phyloP scores from a whole-genome alignment of 2,888 invertebrate genomes.

The Yponomeuta sedellus region DNA sequence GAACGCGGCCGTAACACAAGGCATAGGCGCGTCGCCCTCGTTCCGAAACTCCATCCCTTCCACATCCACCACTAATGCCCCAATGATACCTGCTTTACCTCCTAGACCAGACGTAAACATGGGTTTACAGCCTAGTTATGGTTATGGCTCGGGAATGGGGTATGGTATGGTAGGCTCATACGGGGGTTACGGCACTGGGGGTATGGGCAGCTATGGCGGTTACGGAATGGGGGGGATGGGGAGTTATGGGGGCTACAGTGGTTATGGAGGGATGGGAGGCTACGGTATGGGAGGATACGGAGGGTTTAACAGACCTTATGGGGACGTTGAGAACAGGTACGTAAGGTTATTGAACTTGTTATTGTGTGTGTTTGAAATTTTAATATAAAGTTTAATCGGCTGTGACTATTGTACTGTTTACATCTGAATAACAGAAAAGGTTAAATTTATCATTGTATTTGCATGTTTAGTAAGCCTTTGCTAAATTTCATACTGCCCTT shows the following conservation, averaged over 20 bases:
- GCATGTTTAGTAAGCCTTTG: neutral
- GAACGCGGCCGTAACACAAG: constrained; percentile 35
- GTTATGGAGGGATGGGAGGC: constrained; percentile 34
- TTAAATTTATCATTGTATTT: neutral
- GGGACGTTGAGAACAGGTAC: constrained; percentile 80
- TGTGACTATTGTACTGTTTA: neutral
- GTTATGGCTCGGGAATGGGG: constrained; percentile 36
- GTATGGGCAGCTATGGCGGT: constrained; percentile 37
- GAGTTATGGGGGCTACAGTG: constrained; percentile 25
- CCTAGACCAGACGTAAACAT: constrained; percentile 49
- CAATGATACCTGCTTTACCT: constrained; percentile 39
- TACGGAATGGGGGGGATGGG: constrained; percentile 28
- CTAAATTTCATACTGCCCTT: neutral
- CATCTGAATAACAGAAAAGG: neutral
- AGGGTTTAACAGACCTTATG: constrained; percentile 66
- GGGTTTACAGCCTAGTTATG: constrained; percentile 40
- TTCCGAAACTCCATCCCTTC: constrained; percentile 48
- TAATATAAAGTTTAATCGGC: neutral
- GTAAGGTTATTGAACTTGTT: constrained; percentile 15
- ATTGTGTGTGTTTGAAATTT: neutral
- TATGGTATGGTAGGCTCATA: constrained; percentile 31
- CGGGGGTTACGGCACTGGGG: constrained; percentile 32
- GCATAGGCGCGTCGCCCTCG: constrained; percentile 31
- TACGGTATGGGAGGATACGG: constrained; percentile 45
- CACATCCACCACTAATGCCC: constrained; percentile 31